Conservation (phyloP, 64 coral and sea anemone genomes). For the Stichodactyla mertensii region DNA sequence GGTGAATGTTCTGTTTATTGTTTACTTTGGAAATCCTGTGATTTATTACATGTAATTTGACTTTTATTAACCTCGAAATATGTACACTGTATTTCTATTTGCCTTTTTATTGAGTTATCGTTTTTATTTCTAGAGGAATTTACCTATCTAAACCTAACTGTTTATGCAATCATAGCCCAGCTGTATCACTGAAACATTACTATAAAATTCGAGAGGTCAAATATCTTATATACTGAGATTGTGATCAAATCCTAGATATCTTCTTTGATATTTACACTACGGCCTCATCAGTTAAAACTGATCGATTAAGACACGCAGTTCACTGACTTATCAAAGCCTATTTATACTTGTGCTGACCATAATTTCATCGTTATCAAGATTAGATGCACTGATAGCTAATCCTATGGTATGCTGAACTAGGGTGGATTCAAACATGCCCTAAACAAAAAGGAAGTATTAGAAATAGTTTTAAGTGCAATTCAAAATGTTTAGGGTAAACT, state of each 20-base stretch:
- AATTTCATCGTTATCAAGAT: constrained; percentile 3
- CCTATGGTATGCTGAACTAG: not conserved
- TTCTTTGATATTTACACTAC: not conserved
- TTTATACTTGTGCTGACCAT: not conserved
- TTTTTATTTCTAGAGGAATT: not conserved
- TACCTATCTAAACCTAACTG: not conserved
- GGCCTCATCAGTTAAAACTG: too few relatives aligned
- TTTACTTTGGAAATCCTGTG: not conserved
- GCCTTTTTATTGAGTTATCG: not conserved
- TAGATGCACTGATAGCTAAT: constrained; percentile 2
- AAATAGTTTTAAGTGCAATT: not conserved
- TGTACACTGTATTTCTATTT: not conserved
- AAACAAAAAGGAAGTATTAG: not conserved
- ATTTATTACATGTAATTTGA: too few relatives aligned
- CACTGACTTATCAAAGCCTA: not conserved
- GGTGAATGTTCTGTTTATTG: not conserved
- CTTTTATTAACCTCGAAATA: too few relatives aligned
- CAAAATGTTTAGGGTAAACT: not conserved
- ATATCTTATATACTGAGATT: not conserved
- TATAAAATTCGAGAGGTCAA: not conserved
- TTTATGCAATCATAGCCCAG: not conserved
- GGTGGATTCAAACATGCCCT: not conserved
- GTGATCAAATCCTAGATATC: not conserved
- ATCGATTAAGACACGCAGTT: not conserved
- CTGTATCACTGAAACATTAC: not conserved